Evolutionary conservation across 2,113 vertebrate genomes (phyloP).

Genomic region (Chunga burmeisteri): DNA sequence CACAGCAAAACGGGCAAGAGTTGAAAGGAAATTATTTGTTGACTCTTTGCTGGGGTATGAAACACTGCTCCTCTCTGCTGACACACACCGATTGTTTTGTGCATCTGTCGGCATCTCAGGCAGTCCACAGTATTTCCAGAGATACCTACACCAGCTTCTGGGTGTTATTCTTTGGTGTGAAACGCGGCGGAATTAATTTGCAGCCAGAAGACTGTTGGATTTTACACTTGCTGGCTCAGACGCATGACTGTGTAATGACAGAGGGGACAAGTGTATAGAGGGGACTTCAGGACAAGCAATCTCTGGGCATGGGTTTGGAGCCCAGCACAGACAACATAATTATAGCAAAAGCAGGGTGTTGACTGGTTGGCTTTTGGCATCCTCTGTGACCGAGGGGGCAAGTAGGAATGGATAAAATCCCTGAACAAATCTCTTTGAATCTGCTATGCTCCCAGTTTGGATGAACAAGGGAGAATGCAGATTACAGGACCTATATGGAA

Average conservation of each 20-base stretch:
- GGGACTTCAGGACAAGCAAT: slow-evolving; percentile 49
- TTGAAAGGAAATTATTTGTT: not conserved
- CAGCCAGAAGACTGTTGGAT: not conserved
- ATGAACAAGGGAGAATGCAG: not conserved
- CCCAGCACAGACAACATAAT: slow-evolving; percentile 45
- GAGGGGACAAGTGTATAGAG: slow-evolving; percentile 29
- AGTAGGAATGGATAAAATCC: slow-evolving; percentile 28
- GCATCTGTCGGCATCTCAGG: not conserved
- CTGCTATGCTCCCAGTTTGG: not conserved
- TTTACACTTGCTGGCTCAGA: slow-evolving; percentile 40
- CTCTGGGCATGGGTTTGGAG: slow-evolving; percentile 20
- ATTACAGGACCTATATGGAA: not conserved
- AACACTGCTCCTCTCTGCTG: not conserved
- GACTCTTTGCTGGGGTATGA: not conserved
- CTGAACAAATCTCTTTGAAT: slow-evolving; percentile 6
- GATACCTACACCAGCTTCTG: not conserved
- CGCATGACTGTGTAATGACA: not conserved
- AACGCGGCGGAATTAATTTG: slow-evolving; percentile 42
- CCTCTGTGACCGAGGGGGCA: not conserved
- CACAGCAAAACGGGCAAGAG: not conserved
- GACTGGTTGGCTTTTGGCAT: not conserved
- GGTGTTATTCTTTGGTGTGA: not conserved
- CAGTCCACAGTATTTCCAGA: not conserved
- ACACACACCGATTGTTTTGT: not conserved
- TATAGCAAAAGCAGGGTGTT: slow-evolving; percentile 37